phyloP scores from a whole-genome alignment of 2,797 vertebrate species.

The Prionace glauca region DNA sequence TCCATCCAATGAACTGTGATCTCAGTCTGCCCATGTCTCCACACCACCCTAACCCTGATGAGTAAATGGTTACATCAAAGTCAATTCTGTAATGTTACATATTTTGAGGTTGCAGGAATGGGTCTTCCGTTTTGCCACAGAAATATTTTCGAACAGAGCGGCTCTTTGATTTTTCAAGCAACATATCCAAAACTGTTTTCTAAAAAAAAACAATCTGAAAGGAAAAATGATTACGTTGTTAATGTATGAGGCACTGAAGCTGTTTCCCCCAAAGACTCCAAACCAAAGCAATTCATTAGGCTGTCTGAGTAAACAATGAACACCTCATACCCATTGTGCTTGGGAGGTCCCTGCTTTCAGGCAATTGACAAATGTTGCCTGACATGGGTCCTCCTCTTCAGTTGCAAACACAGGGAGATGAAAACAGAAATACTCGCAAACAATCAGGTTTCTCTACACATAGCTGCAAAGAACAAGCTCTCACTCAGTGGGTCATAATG shows the following conservation, averaged over 20 bases:
- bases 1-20: not conserved
- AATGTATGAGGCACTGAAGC: not conserved
- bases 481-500: not conserved
- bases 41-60: no score
- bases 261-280: not conserved
- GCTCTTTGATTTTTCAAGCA: not conserved
- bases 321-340: not conserved
- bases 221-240: not conserved
- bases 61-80: not conserved
- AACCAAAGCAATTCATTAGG: not conserved
- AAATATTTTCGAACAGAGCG: not conserved
- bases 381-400: not conserved
- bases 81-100: not conserved
- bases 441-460: not conserved
- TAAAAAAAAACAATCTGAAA: not conserved
- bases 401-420: not conserved
- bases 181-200: not conserved
- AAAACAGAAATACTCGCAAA: not conserved
- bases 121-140: not conserved
- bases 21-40: not conserved
- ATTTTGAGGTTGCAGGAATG: not conserved
- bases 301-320: not conserved
- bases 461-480: not conserved
- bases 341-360: not conserved
- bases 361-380: not conserved